Conservation (phyloP, 2,797 vertebrate genomes). For the Eulemur mongoz region DNA sequence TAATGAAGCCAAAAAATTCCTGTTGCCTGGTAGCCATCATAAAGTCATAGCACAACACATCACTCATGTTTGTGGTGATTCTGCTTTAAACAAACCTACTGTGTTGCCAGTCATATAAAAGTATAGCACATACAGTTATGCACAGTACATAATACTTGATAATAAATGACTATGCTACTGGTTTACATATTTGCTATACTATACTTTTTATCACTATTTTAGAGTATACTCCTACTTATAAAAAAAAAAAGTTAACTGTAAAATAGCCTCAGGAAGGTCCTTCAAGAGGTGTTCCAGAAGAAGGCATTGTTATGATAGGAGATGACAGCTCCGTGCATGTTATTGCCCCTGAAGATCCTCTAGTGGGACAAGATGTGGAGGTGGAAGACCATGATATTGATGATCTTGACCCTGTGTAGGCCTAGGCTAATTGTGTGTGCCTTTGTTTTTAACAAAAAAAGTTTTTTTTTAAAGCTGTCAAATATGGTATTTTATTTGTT, state of each 20-base stretch:
- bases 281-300: background rate
- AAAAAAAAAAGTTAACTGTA: background rate
- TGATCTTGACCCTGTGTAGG: background rate
- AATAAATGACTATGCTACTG: background rate
- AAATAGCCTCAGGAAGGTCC: background rate
- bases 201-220: background rate
- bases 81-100: background rate
- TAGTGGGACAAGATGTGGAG: background rate
- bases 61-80: background rate
- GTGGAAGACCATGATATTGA: background rate
- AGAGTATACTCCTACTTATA: background rate
- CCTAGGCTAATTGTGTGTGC: background rate
- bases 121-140: background rate
- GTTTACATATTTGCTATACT: background rate
- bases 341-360: background rate
- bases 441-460: background rate
- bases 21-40: background rate
- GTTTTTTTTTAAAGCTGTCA: background rate
- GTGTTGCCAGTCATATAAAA: background rate
- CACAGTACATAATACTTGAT: background rate
- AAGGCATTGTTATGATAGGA: background rate
- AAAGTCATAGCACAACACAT: background rate
- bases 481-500: background rate
- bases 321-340: background rate
- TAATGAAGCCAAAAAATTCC: background rate